These are phyloP conservation scores for Laticauda colubrina DNA, from an alignment of 2,113 vertebrate species.

Conservation along the genomic window DNA sequence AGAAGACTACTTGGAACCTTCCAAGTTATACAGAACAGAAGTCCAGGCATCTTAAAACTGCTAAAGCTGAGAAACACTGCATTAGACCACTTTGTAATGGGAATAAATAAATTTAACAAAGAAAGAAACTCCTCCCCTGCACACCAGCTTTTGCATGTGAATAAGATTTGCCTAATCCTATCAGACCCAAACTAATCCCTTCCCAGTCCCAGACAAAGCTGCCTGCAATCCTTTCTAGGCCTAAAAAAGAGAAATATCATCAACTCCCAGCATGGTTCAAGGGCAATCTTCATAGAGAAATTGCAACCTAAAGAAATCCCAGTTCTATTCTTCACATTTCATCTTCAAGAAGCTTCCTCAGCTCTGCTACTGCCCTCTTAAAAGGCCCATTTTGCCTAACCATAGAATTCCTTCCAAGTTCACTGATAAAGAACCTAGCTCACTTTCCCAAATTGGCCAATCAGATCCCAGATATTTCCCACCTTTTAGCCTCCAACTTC, in stretches of 20 bases:
- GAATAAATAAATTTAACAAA: not conserved
- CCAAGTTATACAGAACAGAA: not conserved
- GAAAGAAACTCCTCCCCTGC: not conserved
- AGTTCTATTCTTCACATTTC: not conserved
- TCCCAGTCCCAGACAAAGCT: not conserved
- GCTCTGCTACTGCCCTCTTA: not conserved
- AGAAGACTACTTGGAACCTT: too few relatives aligned
- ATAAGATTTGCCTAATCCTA: not conserved
- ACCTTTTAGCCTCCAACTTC: not conserved
- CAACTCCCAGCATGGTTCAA: not conserved
- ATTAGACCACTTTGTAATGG: not conserved
- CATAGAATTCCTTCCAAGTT: not conserved
- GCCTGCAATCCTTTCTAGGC: not conserved
- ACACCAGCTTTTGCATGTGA: not conserved
- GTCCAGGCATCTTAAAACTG: not conserved
- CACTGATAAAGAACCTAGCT: not conserved
- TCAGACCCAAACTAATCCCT: not conserved
- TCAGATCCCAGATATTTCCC: not conserved
- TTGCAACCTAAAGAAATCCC: not conserved
- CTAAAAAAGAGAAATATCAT: not conserved
- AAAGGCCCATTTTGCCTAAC: not conserved
- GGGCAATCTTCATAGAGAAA: not conserved
- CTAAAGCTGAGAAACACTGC: not conserved
- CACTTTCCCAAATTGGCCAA: not conserved
- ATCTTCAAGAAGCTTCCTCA: not conserved